phyloP scores from a whole-genome alignment of 2,113 vertebrate species.

The Tetrax tetrax region DNA sequence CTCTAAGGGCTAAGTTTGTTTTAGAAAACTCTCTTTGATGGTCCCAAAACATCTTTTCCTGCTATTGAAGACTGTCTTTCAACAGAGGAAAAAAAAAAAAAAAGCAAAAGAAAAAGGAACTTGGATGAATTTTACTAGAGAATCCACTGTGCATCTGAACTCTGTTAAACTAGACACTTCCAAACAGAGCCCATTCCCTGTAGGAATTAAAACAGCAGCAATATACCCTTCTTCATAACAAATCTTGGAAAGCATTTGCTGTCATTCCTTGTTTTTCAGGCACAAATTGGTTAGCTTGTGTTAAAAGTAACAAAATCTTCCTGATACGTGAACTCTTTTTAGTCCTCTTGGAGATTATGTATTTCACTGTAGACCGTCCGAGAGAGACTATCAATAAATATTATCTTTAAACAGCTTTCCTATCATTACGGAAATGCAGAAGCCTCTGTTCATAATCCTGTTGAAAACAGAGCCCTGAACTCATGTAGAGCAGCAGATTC shows the following conservation, averaged over 20 bases:
- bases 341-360: not conserved
- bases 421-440: slow-evolving; percentile 46
- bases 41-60: slow-evolving; percentile 67
- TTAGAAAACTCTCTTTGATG: slow-evolving; percentile 75
- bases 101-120: not conserved
- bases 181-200: not conserved
- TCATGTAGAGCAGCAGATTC: slow-evolving; percentile 57
- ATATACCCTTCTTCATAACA: not conserved
- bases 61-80: slow-evolving; percentile 66
- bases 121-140: slow-evolving; percentile 16
- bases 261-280: not conserved
- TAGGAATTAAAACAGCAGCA: slow-evolving; percentile 14
- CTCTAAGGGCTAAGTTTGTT: slow-evolving; percentile 69
- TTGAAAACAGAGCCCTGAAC: slow-evolving; percentile 59
- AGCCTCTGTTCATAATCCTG: slow-evolving; percentile 42
- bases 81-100: not conserved
- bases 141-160: slow-evolving; percentile 1
- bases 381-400: slow-evolving; percentile 51
- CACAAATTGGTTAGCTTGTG: not conserved
- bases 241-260: slow-evolving; percentile 22
- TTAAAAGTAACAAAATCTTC: slow-evolving; percentile 33
- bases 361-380: not conserved
- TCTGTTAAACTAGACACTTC: slow-evolving; percentile 13
- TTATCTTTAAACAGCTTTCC: slow-evolving; percentile 42
- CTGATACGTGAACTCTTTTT: not conserved